Base-by-base conservation (phyloP, 2,797 vertebrate species). In the Naso thynnoides region DNA sequence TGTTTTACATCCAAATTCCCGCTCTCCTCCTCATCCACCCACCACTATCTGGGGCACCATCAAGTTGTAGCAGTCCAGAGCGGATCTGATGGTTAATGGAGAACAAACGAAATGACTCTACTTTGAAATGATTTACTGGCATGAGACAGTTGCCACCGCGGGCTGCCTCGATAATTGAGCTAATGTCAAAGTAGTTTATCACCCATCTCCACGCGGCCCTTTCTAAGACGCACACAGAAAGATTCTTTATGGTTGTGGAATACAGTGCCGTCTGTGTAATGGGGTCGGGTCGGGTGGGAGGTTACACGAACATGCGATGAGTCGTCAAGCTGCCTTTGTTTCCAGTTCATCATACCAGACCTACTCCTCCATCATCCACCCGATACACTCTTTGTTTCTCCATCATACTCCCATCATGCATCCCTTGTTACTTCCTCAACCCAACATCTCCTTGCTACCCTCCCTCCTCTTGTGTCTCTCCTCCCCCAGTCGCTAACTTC, bases 121-220 rank as follows among this genome's bases (percentile, higher is more conserved):
- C 85, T 90, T 87, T 85, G 72, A 85, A 83, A 78, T 82, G 79
- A 91, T 89, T 83, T 84, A 89, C 82, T 82, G 81, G 69, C 76
- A 70, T 29, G 71, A 86, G 82, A 78, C 78, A 76, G 67, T 74
- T 53, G 21, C 67, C 70, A 59, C 55, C 57, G 52, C 63, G 47
- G 69, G 64, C 76, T 42, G 88, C 70, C 76, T 56, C 66, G 27
- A 71, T 87, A 90, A 86, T 74, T 73, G 70, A 73, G 79, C 79
- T 79, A 83, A 90, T 67, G 83, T 78, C 80, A 76, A 78, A 79
- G 70, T 59, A 50, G 79, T 89, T 86, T 75, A 84, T 90, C 82
- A 69, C 72, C 57, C 48, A 52, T 66, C 65, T 82, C 73, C 14
- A n/a, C n/a, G 16, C 59, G 73, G 44, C 49, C 33, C 38, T 39